A percentile compares a stretch with the other conserved stretches of the same genome.
Conservation (phyloP, 2,113 vertebrate species). For the Benitochromis conjunctus region DNA sequence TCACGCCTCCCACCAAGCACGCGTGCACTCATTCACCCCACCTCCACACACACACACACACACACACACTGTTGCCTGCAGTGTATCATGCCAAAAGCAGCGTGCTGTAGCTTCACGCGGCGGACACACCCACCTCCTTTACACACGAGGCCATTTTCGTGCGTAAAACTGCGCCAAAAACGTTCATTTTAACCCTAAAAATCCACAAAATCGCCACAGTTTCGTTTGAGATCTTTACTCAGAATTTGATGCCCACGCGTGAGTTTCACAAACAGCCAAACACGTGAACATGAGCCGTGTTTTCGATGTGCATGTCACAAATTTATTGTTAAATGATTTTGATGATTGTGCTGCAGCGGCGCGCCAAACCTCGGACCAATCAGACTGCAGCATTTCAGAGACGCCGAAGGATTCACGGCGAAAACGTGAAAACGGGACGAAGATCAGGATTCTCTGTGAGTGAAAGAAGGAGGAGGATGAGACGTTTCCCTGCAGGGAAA, state of each 20-base stretch:
- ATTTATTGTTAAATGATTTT: not conserved
- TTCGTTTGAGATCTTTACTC: not conserved
- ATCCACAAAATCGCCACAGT: not conserved
- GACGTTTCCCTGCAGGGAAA: not conserved
- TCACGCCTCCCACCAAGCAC: not conserved
- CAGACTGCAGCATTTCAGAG: not conserved
- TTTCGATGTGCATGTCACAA: not conserved
- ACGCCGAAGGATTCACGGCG: not conserved
- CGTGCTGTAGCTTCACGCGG: constrained; percentile 8
- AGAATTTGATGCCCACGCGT: not conserved
- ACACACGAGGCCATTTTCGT: constrained; percentile 10
- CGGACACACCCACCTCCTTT: constrained; percentile 52
- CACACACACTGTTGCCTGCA: constrained; percentile 8
- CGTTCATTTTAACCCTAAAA: not conserved
- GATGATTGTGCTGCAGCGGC: not conserved
- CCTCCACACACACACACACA: not conserved
- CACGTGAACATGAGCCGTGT: not conserved
- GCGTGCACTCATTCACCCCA: constrained; percentile 10
- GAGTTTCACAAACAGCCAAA: not conserved
- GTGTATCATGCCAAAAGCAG: constrained; percentile 14
- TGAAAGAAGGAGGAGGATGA: rapidly evolving
- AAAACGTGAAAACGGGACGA: not conserved
- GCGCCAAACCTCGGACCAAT: constrained; percentile 7
- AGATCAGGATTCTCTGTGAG: not conserved
- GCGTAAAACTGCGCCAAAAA: not conserved